phyloP scores from a whole-genome alignment of 1,140 invertebrate genomes.

The Ceratitis capitata region DNA sequence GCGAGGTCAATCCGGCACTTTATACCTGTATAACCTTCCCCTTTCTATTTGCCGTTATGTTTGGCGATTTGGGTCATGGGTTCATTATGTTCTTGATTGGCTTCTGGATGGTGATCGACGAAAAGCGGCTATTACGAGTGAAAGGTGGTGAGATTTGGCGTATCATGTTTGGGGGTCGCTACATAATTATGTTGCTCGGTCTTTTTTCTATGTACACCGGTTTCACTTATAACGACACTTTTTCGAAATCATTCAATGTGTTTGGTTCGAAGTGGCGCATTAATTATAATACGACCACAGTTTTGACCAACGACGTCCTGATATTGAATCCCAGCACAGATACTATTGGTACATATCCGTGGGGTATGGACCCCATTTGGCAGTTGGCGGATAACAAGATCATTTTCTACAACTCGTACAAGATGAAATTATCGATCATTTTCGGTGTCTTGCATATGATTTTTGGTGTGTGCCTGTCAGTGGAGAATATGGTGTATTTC shows the following conservation, averaged over 20 bases:
- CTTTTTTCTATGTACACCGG: conserved; percentile 86
- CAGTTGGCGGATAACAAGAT: conserved; percentile 87
- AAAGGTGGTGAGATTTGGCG: conserved; percentile 75
- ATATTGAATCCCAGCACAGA: conserved; percentile 71
- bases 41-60: conserved; percentile 98
- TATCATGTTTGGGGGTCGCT: conserved; percentile 85
- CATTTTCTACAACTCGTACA: conserved; percentile 95
- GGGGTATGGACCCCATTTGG: conserved; percentile 89
- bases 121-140: conserved; percentile 67
- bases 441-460: conserved; percentile 96
- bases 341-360: conserved; percentile 17
- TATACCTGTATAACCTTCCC: conserved; percentile 96
- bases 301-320: conserved; percentile 66
- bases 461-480: conserved; percentile 90
- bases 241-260: conserved; percentile 83
- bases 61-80: conserved; percentile 96
- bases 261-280: conserved; percentile 81
- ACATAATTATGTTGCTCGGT: conserved; percentile 87
- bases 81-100: conserved; percentile 80
- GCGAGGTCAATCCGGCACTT: conserved; percentile 83
- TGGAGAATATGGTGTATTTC: conserved; percentile 91
- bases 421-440: conserved; percentile 98
- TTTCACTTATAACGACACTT: conserved; percentile 86
- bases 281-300: conserved; percentile 67
- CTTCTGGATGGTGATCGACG: conserved; percentile 78